Base-by-base conservation (phyloP, 2,113 vertebrate genomes). In the Verasper variegatus region DNA sequence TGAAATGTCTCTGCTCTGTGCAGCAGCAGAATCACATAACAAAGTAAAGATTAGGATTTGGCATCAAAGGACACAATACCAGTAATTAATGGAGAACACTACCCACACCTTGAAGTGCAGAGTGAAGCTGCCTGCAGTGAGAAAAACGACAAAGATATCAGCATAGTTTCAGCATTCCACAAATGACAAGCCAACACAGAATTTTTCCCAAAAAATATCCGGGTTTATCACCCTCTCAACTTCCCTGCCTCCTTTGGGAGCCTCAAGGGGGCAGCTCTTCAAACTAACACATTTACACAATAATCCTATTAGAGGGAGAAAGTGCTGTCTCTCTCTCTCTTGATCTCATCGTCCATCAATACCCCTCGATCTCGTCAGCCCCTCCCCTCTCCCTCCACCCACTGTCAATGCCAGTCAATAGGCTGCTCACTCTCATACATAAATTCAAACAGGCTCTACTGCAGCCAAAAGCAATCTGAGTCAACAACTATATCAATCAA, bases 241-340 rank as follows among this genome's bases (percentile, higher is more conserved):
- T 27, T 18, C 27, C 15, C 26, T 60, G 15, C 15, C 17, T n/a
- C 63, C 45, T 51, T 15, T 71, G 54, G n/a, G 51, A 80, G 61
- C n/a, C 75, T 83, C 62, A 37, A 40, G 17, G 66, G 59, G 65
- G 21, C 49, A 51, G 54, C 57, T 52, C 57, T 61, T 75, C 70
- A 79, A 26, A 75, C 76, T 73, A 75, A 79, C 52, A 83, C 88
- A 74, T 88, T 84, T 88, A 80, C 78, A 80, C 82, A 74, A 71
- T 87, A 91, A 87, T 87, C 86, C 88, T 84, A 83, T 89, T 88
- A 85, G 61, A 45, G 27, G 24, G 62, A 74, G 80, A 74, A 71
- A 63, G 65, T 65, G 66, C 35, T 71, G 58, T 63, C 59, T 35
- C 68, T 61, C 35, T 71, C 66, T 71, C 59, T 45, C 63, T 61